phyloP scores from a whole-genome alignment of 2,888 invertebrate genomes.

The Altica lythri region DNA sequence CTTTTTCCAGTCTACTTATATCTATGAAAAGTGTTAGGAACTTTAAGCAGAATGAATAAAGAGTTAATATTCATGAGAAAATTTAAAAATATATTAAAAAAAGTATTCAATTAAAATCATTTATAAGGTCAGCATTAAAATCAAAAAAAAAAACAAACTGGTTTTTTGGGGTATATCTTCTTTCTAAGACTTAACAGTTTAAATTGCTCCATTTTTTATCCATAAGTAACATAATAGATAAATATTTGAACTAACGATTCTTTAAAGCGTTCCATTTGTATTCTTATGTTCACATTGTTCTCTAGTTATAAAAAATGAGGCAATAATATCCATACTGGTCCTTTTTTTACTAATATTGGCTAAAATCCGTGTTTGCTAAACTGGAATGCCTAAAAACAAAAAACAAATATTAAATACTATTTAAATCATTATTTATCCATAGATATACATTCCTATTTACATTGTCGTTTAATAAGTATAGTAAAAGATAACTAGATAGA shows the following conservation, averaged over 20 bases:
- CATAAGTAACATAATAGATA: too few species aligned
- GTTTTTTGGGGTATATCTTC: conserved; percentile 13
- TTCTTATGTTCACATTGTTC: too few species aligned
- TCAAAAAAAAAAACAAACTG: conserved; percentile 11
- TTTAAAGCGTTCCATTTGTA: too few species aligned
- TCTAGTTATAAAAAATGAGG: conserved; percentile 42
- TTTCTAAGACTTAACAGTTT: conserved; percentile 14
- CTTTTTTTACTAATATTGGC: conserved; percentile 24
- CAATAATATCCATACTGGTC: conserved; percentile 40
- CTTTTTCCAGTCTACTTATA: background rate
- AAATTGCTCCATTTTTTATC: conserved; percentile 22
- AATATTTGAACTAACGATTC: too few species aligned
- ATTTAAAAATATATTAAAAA: conserved; percentile 5
- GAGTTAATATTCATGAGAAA: conserved; percentile 13
- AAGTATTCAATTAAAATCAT: conserved; percentile 10
- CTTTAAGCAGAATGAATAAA: background rate
- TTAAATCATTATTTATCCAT: background rate
- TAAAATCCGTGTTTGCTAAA: conserved; percentile 20
- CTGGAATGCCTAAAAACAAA: conserved; percentile 39
- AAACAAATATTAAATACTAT: conserved; percentile 8
- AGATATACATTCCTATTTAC: too few species aligned
- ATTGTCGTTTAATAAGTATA: too few species aligned
- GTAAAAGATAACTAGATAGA: too few species aligned
- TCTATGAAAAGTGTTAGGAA: conserved; percentile 11
- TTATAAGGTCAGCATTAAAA: conserved; percentile 4